Base-by-base conservation (phyloP, 2,113 vertebrate species). In the Lepidothrix coronata region DNA sequence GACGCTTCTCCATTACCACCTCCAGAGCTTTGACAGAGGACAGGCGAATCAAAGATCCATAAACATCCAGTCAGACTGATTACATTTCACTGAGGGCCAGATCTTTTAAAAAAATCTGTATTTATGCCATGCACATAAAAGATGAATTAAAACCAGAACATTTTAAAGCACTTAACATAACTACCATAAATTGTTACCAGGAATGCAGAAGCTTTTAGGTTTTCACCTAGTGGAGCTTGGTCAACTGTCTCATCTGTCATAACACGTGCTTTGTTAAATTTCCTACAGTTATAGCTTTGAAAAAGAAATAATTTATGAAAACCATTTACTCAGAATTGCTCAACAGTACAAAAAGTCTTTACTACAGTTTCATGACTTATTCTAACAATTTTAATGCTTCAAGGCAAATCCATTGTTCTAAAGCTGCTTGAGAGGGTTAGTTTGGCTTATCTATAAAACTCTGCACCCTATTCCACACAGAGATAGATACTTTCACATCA, bases 191-290 rank as follows among this genome's bases (percentile, higher is more conserved):
- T 89, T 87, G 46, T 74, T 85, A 57, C 16, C 19, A 77, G 61
- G 57, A 90, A 78, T 67, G 74, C 19, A 82, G 37, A 84, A 81
- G 31, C 63, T 84, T 95, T 94, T 54, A 58, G 24, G n/a, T 89
- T 74, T 75, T 85, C 48, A 75, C 61, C 85, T 71, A 51, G 41
- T 44, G 27, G 16, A 80, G 30, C 33, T 37, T 48, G 37, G 84
- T 76, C 67, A 77, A 24, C 44, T 91, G 73, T 87, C 65, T 77
- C 63, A 91, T 79, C 6, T 74, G 61, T 59, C 58, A 66, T 7
- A 73, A 14, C 14, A 12, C 15, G 5, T 76, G 67, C 57, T 76
- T 73, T 49, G 51, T 70, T 84, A 84, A 63, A 84, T 84, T 76
- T 71, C 61, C 77, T 81, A 33, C 13, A 54, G 63, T 49, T 68